Conservation (phyloP, 2,797 vertebrate species). For the Eutrigla gurnardus region DNA sequence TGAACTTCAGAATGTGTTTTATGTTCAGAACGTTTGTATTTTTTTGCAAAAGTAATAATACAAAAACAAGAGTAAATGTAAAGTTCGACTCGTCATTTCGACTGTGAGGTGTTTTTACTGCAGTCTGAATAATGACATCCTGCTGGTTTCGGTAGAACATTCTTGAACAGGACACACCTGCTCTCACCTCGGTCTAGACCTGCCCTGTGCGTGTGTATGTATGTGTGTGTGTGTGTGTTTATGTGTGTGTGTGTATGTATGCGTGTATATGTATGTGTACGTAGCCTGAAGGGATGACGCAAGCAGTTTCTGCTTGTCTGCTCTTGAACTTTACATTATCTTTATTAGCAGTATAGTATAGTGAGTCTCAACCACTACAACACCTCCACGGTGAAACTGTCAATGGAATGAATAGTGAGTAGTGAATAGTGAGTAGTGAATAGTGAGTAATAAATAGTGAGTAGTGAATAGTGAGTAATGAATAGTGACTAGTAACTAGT, state of each 20-base stretch:
- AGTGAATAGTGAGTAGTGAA: too few species aligned
- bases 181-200: not conserved
- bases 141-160: not conserved
- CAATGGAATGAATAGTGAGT: too few species aligned
- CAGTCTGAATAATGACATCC: not conserved
- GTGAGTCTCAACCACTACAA: constrained; percentile 17
- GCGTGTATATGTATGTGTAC: not conserved
- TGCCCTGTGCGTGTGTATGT: not conserved
- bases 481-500: too few species aligned
- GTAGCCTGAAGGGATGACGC: not conserved
- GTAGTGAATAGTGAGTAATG: too few species aligned
- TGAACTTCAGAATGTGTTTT: too few species aligned
- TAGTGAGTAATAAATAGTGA: too few species aligned
- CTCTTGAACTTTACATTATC: not conserved
- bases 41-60: too few species aligned
- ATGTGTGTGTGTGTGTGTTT: not conserved
- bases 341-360: not conserved
- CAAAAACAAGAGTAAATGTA: too few species aligned
- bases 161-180: constrained; percentile 5
- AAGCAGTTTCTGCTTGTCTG: not conserved
- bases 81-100: not conserved
- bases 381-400: constrained; percentile 55
- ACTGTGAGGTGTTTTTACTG: not conserved
- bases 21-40: too few species aligned
- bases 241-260: not conserved